Conservation (phyloP, 2,797 vertebrate genomes). For the Argyrosomus regius region DNA sequence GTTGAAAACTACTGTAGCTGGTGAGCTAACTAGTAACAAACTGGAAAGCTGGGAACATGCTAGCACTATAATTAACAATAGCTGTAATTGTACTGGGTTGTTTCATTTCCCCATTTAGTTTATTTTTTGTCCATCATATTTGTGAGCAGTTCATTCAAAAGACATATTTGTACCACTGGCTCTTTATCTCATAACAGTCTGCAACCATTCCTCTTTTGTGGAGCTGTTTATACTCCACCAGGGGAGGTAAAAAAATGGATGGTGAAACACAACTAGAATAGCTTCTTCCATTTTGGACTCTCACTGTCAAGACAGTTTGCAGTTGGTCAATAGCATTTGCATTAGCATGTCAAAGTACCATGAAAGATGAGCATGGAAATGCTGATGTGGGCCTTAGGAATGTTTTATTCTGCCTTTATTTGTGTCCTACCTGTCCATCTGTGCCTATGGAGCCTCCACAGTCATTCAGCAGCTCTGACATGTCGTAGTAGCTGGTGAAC, state of each 20-base stretch:
- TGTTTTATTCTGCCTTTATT: not conserved
- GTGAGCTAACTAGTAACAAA: not conserved
- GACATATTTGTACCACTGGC: too few relatives aligned
- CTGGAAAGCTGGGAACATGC: not conserved
- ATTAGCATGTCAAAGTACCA: not conserved
- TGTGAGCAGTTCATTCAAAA: not conserved
- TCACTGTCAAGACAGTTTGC: not conserved
- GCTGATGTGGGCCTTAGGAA: not conserved
- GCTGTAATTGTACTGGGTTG: too few relatives aligned
- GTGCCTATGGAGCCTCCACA: constrained; percentile 89
- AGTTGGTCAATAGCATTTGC: not conserved
- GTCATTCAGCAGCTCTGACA: constrained; percentile 89
- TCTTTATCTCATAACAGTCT: too few relatives aligned
- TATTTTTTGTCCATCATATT: not conserved
- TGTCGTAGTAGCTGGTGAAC: constrained; percentile 90
- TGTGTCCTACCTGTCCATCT: constrained; percentile 86
- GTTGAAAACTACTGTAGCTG: not conserved
- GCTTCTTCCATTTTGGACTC: not conserved
- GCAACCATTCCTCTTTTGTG: too few relatives aligned
- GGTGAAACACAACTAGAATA: too few relatives aligned
- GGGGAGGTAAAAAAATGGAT: too few relatives aligned
- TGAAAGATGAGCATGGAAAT: not conserved
- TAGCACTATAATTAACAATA: not conserved
- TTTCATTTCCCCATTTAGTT: not conserved
- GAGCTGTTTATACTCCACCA: too few relatives aligned